Base-by-base conservation (phyloP, 2,888 invertebrate species). In the Drosophila hamatofila region DNA sequence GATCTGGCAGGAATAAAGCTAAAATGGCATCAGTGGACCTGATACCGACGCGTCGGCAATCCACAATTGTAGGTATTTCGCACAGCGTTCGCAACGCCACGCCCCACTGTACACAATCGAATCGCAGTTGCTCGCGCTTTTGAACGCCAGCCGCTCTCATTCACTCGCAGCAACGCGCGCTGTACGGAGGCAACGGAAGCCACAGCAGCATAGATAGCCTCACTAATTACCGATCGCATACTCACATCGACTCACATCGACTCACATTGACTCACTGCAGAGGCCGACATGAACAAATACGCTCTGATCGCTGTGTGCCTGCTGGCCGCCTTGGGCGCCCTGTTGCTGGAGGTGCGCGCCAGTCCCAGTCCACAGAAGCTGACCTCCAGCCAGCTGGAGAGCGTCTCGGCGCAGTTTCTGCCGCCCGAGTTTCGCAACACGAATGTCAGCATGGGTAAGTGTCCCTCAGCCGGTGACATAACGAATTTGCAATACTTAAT, bases 371-470 rank as follows among this genome's bases (percentile, higher is more conserved):
- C 48, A 18, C 70, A 46, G 9, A 25, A 72, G 33, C 33, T 74
- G 14, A 56, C 59, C 56, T 55, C 77, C 58, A 78, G 61, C 37
- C 87, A 89, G 65, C 66, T 92, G 52, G 91, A 90, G 16, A 65
- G 77, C 16, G 73, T 91, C 18, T 85, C 90, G 18, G 75, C 86
- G 0, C 88, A 91, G 67, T 91, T 92, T 30, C 49, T 92, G 51
- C 92, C 92, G 0, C 70, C 83, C 2, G 91, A 91, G 65, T 89
- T 88, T 42, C 81, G 89, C 48, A 89, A 88, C 60, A 86, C 81
- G 4, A 92, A 91, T 72, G 80, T 92, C 3, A 90, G 89, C 33
- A 60, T 88, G 37, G 89, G 91, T 91, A 57, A 78, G 88, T 78
- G 37, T 35, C 42, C 2, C 16, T 2, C 18, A 18, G 16, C 11